Conservation (phyloP, 2,113 vertebrate species). For the Coptodon bakossiorum region DNA sequence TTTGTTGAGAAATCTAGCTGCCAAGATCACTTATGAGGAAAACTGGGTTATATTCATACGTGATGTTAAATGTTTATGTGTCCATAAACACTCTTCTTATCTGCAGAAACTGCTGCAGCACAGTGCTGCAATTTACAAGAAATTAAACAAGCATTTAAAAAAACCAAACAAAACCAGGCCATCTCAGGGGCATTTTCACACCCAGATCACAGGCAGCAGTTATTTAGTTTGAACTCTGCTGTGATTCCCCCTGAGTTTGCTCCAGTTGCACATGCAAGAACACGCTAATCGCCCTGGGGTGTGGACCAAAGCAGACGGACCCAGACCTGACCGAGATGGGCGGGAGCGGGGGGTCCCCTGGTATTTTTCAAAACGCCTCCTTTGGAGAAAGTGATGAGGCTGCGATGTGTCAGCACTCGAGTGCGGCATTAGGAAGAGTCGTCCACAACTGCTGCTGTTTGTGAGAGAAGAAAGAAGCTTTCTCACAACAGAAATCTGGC, state of each 20-base stretch:
- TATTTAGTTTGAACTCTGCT: not conserved
- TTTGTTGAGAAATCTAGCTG: not conserved
- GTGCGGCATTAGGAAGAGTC: not conserved
- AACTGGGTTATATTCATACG: not conserved
- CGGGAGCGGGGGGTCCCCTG: not conserved
- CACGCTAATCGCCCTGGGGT: not conserved
- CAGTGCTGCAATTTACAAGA: not conserved
- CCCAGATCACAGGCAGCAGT: not conserved
- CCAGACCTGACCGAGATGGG: not conserved
- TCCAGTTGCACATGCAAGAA: not conserved
- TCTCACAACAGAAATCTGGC: not conserved
- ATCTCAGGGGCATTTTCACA: slow-evolving; percentile 7
- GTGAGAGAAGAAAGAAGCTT: not conserved
- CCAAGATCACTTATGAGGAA: not conserved
- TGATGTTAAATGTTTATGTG: not conserved
- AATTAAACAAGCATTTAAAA: not conserved
- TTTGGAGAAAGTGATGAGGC: not conserved
- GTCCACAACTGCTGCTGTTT: not conserved
- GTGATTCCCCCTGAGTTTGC: not conserved
- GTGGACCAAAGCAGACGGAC: not conserved
- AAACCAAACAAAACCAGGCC: not conserved
- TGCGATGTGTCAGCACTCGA: not conserved
- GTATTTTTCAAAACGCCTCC: not conserved
- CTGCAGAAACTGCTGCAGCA: not conserved
- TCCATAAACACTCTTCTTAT: not conserved